These are phyloP conservation scores for Rhinoraja longicauda DNA, from an alignment of 2,797 vertebrate species.

Conservation along the genomic window DNA sequence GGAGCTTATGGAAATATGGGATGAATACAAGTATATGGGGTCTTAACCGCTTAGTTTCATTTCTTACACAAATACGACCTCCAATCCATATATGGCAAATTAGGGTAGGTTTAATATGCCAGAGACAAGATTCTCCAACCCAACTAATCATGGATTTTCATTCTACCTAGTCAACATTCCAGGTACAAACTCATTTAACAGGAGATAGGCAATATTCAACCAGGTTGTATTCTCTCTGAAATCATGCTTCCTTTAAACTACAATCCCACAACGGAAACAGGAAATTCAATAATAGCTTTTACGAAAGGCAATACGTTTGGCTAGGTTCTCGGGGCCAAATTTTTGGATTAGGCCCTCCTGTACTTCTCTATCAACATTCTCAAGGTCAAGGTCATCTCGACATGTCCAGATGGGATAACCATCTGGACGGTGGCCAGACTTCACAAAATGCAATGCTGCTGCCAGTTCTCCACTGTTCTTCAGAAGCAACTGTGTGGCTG, in stretches of 20 bases:
- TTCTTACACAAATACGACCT: too few relatives aligned
- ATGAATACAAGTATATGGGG: too few relatives aligned
- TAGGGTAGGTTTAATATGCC: neutral
- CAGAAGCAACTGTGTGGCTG: slow-evolving; percentile 76
- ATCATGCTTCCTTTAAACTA: neutral
- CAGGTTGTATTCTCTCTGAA: neutral
- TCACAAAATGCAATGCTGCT: slow-evolving; percentile 59
- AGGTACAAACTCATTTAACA: neutral
- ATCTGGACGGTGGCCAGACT: slow-evolving; percentile 54
- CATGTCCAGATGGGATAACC: slow-evolving; percentile 60
- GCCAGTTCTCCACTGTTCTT: slow-evolving; percentile 75
- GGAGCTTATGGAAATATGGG: neutral
- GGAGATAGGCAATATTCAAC: neutral
- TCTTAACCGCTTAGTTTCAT: too few relatives aligned
- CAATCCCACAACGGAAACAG: neutral
- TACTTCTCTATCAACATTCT: slow-evolving; percentile 48
- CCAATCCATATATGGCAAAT: neutral
- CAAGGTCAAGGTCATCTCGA: slow-evolving; percentile 60
- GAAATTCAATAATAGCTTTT: slow-evolving; percentile 41
- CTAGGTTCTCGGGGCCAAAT: slow-evolving; percentile 62
- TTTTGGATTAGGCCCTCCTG: slow-evolving; percentile 54
- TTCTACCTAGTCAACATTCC: neutral
- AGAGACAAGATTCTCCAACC: neutral
- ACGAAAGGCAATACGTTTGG: slow-evolving; percentile 56
- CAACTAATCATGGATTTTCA: neutral